Conservation (phyloP, 2,113 vertebrate species). For the Indicator indicator region DNA sequence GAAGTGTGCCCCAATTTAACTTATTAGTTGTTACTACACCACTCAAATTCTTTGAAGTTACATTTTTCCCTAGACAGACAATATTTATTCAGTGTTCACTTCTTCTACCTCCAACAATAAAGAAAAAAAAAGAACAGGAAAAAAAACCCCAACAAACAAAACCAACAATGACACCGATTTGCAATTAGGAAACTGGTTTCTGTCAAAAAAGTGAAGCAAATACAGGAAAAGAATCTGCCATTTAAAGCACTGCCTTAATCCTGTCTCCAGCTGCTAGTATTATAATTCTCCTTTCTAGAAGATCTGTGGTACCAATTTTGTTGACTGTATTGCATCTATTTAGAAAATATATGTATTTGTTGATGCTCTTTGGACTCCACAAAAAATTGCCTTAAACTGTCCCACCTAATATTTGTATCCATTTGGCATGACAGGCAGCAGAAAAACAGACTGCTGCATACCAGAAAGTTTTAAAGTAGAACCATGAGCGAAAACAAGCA, state of each 20-base stretch:
- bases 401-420: background rate
- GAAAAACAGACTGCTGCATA: background rate
- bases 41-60: background rate
- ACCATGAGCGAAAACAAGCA: background rate
- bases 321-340: background rate
- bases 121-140: background rate
- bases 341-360: background rate
- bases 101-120: background rate
- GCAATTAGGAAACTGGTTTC: background rate
- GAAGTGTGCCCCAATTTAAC: background rate
- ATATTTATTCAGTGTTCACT: background rate
- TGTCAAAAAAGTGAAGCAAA: background rate
- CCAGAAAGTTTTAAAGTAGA: background rate
- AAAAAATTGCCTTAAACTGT: background rate
- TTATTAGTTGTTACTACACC: background rate
- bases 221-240: background rate
- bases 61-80: background rate
- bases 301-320: background rate
- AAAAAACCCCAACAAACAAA: background rate
- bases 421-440: background rate
- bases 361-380: background rate
- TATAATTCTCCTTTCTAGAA: background rate
- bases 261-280: background rate
- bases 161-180: background rate
- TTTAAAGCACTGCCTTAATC: background rate